Conservation (phyloP, 2,113 vertebrate species). For the Dascyllus trimaculatus region DNA sequence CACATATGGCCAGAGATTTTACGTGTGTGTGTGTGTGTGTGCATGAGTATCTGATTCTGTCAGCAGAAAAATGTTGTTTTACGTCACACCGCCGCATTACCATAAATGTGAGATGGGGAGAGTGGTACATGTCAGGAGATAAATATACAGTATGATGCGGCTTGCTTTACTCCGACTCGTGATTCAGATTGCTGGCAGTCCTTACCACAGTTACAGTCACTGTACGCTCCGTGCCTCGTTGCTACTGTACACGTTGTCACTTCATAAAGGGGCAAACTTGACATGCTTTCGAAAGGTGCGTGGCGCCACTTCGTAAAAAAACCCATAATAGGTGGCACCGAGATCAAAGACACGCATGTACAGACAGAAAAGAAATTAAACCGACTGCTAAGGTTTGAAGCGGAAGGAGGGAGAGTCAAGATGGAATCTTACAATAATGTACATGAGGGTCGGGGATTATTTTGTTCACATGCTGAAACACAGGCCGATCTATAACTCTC, state of each 20-base stretch:
- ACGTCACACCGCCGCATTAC: constrained; percentile 23
- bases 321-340: neutral
- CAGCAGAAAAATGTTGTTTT: constrained; percentile 43
- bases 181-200: constrained; percentile 30
- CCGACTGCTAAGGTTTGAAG: constrained; percentile 21
- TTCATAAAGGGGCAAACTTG: constrained; percentile 45
- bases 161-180: constrained; percentile 21
- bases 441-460: constrained; percentile 47
- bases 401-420: constrained; percentile 11
- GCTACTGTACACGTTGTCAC: constrained; percentile 63
- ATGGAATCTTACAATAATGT: constrained; percentile 35
- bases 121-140: constrained; percentile 19
- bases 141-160: constrained; percentile 49
- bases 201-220: constrained; percentile 34
- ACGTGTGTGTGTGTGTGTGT: constrained; percentile 11
- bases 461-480: constrained; percentile 57
- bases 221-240: constrained; percentile 17
- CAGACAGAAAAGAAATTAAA: neutral
- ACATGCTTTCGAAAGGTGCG: constrained; percentile 37
- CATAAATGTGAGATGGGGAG: constrained; percentile 33
- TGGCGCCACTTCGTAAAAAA: constrained; percentile 17
- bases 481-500: constrained; percentile 56
- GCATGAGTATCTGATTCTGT: constrained; percentile 22
- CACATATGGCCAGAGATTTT: constrained; percentile 32
- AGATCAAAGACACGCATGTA: neutral